Evolutionary conservation across 2,888 invertebrate species (phyloP), one percentile per base, ranked within the genome.

Genomic region (Strigamia maritima): DNA sequence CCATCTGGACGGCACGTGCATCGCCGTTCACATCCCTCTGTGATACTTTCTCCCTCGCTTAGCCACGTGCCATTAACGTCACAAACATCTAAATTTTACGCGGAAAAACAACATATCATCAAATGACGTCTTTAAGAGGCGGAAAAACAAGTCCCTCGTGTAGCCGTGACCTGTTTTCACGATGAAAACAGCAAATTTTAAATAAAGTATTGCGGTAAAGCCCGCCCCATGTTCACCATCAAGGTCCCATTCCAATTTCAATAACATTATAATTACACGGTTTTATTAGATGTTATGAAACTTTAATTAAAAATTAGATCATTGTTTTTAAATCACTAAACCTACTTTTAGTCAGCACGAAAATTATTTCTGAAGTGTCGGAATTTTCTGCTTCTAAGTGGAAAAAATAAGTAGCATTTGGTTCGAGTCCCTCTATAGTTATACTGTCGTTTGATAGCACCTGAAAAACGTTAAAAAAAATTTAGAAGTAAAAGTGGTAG

Each of bases 11-110:
- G 89, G 84, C 95, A 95, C 79, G 91, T 89, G 85, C 95, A 95
- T 19, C 93, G 89, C 76, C 92, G 90, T 14, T 91, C 89, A 84
- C 95, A 95, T 16, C 91, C 92, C 83, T 95, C 93, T 86, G 93
- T 92, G 87, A 92, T 93, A 85, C 92, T 92, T 82, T 92, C 91
- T 0, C 91, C 86, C 38, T 82, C 79, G 14, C 78, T 76, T n/a
- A 78, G 54, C 31, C 65, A 78, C 40, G 80, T 78, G 26, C 70
- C 78, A 16, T 80, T 79, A 16, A 31, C 31, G 38, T 44, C 60
- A 74, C 80, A 80, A 22, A 75, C 79, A 76, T 49, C 80, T 80
- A 38, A 75, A 74, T 70, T 60, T 70, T 70, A 70, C 70, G 26
- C 70, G 70, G 70, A 70, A 70, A 70, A 70, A 70, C 28, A 70